Base-by-base conservation (phyloP, 2,888 invertebrate species). In the Lasioglossum malachurum region DNA sequence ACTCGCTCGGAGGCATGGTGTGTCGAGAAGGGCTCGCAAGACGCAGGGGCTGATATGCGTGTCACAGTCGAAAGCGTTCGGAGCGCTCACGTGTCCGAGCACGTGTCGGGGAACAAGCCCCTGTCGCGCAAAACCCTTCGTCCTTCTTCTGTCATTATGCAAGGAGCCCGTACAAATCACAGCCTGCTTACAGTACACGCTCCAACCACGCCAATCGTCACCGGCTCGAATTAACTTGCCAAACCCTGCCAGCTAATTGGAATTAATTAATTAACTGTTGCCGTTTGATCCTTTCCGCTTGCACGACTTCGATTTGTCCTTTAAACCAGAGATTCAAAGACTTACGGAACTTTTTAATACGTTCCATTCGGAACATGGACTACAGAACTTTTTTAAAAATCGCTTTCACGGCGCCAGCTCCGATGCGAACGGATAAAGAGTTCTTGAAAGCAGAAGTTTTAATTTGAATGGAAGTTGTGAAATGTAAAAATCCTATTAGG, bases 31-130 rank as follows among this genome's bases (percentile, higher is more conserved):
- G 83, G 74, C 73, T 72, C 16, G 81, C 46, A 81, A 82, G 88
- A 78, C 81, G 67, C 74, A 88, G 84, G 89, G 89, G 85, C 79
- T 78, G 87, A 80, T 46, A 46, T 84, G 84, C 89, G 91, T 93
- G 94, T 93, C 93, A 93, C 92, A 92, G 94, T 94, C 91, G 91
- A 92, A 94, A 94, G 94, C 94, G 94, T 92, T 92, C 82, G 89
- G 88, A 75, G 90, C 87, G 92, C 93, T 95, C 94, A 94, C 94
- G 94, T 94, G 94, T 93, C 94, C 87, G 84, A 87, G 93, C 94
- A 94, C 94, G 94, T 94, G 94, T 93, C 94, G 88, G 88, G 16
- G 91, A 3, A 91, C 92, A 91, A 91, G 87, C 90, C 91, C 92
- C 92, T 90, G 90, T 85, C 89, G 88, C 82, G 88, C 88, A 53